These are phyloP conservation scores for Penaeus vannamei DNA, from an alignment of 1,140 invertebrate genomes.

Conservation along the genomic window DNA sequence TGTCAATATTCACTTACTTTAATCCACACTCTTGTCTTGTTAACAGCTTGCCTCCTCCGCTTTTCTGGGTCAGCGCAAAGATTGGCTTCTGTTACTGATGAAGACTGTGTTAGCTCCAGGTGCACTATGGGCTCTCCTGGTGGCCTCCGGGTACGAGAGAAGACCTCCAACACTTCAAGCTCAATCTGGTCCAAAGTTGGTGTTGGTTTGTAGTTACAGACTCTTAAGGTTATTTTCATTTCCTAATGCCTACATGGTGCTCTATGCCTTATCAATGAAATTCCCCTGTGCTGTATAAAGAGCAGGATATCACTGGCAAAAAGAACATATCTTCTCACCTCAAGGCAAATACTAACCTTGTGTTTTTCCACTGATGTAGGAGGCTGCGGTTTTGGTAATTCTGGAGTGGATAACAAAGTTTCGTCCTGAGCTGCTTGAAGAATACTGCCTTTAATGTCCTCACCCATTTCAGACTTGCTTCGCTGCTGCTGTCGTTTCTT, in stretches of 20 bases:
- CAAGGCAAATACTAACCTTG: slow-evolving; percentile 5
- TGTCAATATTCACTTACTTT: not conserved
- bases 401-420: slow-evolving; percentile 36
- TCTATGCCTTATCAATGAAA: not conserved
- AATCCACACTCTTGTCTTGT: slow-evolving; percentile 27
- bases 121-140: slow-evolving; percentile 48
- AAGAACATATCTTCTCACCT: too few species aligned
- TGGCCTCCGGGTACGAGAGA: slow-evolving; percentile 42
- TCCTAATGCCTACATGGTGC: not conserved
- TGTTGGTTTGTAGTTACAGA: not conserved
- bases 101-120: slow-evolving; percentile 41
- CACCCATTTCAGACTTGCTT: not conserved
- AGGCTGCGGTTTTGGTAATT: slow-evolving; percentile 30
- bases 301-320: too few species aligned
- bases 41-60: slow-evolving; percentile 34
- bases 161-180: slow-evolving; percentile 47
- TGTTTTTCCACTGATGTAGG: slow-evolving; percentile 34
- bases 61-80: slow-evolving; percentile 42
- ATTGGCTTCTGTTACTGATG: not conserved
- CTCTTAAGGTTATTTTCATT: not conserved
- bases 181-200: slow-evolving; percentile 26
- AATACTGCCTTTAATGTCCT: slow-evolving; percentile 15
- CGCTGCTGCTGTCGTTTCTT: slow-evolving; percentile 44
- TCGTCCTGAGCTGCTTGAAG: slow-evolving; percentile 54
- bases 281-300: not conserved